A percentile compares a stretch with the other conserved stretches of the same genome.
Conservation (phyloP, 2,797 vertebrate species). For the Sciurus carolinensis region DNA sequence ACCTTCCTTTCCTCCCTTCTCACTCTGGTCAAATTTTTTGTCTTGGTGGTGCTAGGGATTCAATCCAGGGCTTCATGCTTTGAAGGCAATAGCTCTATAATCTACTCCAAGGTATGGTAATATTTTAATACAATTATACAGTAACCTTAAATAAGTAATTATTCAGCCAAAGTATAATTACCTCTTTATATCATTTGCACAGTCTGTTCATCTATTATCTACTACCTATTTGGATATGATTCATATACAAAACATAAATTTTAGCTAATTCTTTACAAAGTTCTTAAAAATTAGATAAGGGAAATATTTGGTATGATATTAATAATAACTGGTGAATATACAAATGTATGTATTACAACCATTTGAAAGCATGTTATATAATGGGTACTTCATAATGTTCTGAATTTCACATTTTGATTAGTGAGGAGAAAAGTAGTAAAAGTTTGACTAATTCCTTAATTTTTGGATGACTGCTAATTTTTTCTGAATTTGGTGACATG, state of each 20-base stretch:
- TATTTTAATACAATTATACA: neutral
- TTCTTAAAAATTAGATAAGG: neutral
- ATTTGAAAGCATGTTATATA: neutral
- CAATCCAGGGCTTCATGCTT: neutral
- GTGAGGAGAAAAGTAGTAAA: neutral
- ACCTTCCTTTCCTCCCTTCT: neutral
- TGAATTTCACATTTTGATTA: neutral
- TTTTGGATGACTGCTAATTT: no score
- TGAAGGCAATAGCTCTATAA: neutral
- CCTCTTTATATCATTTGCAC: neutral
- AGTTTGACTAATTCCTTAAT: neutral
- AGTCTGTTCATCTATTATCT: neutral
- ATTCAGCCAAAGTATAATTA: neutral
- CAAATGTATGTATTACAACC: neutral
- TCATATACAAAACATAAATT: neutral
- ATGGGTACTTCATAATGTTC: neutral
- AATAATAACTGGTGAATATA: neutral
- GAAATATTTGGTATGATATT: neutral
- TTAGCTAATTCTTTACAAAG: neutral
- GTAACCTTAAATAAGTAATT: neutral
- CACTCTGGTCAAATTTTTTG: neutral
- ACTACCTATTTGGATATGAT: neutral
- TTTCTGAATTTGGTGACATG: no score
- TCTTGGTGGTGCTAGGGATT: neutral
- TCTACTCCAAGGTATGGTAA: neutral